Conservation (phyloP, 2,888 invertebrate species). For the Leuctra nigra region DNA sequence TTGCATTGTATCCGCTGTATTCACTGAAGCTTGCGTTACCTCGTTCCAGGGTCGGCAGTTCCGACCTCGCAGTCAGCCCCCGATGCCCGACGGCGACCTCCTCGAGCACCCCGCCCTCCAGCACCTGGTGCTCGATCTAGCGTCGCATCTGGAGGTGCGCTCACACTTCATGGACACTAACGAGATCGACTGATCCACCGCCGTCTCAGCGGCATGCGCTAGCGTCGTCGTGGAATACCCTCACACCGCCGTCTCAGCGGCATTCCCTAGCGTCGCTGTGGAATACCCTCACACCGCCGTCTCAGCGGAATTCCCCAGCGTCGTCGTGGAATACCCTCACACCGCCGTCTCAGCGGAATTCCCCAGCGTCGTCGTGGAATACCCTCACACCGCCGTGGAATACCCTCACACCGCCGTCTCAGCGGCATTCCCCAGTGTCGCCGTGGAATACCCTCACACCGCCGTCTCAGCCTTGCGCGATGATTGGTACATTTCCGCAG, state of each 20-base stretch:
- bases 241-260: neutral
- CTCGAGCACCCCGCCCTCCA: constrained; percentile 76
- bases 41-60: constrained; percentile 71
- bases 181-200: constrained; percentile 56
- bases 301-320: neutral
- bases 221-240: too few species aligned
- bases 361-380: too few species aligned
- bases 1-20: too few species aligned
- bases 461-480: too few species aligned
- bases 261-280: neutral
- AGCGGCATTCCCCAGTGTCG: too few species aligned
- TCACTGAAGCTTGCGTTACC: neutral
- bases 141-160: constrained; percentile 75
- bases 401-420: too few species aligned
- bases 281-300: too few species aligned
- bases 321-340: too few species aligned
- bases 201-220: constrained; percentile 38
- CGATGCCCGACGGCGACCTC: constrained; percentile 79
- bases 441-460: too few species aligned
- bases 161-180: constrained; percentile 58
- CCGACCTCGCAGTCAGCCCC: constrained; percentile 78
- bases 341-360: too few species aligned
- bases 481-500: too few species aligned
- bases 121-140: constrained; percentile 75
- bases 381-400: too few species aligned